Conservation (phyloP, 2,797 vertebrate genomes). For the Catharus ustulatus region DNA sequence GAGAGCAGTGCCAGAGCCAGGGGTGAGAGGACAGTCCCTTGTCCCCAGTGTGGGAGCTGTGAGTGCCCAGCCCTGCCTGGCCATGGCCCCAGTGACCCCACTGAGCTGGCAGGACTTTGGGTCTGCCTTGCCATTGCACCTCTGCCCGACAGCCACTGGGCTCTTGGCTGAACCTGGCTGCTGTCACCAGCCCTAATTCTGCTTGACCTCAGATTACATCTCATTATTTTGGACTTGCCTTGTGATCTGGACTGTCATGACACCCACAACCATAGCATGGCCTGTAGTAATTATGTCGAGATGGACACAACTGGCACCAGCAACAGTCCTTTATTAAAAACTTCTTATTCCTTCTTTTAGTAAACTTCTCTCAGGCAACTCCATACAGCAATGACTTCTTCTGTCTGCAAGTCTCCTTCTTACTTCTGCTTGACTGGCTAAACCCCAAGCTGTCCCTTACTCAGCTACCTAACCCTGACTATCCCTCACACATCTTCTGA, state of each 20-base stretch:
- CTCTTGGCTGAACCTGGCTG: not conserved
- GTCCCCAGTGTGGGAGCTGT: not conserved
- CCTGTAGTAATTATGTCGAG: no score
- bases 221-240: not conserved
- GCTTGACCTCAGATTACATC: not conserved
- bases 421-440: no score
- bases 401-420: no score
- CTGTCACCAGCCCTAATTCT: not conserved
- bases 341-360: no score
- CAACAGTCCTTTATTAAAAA: no score
- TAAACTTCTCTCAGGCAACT: no score
- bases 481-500: no score
- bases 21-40: not conserved
- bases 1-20: not conserved
- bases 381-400: no score
- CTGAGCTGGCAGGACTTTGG: not conserved
- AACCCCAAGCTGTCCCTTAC: no score
- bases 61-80: not conserved
- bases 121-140: rapidly evolving
- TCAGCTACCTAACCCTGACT: no score
- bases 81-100: rapidly evolving
- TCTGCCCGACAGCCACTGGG: rapidly evolving
- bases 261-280: no score
- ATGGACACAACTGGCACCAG: no score
- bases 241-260: not conserved